phyloP scores from a whole-genome alignment of 2,888 invertebrate species.

The Thalpophila matura region DNA sequence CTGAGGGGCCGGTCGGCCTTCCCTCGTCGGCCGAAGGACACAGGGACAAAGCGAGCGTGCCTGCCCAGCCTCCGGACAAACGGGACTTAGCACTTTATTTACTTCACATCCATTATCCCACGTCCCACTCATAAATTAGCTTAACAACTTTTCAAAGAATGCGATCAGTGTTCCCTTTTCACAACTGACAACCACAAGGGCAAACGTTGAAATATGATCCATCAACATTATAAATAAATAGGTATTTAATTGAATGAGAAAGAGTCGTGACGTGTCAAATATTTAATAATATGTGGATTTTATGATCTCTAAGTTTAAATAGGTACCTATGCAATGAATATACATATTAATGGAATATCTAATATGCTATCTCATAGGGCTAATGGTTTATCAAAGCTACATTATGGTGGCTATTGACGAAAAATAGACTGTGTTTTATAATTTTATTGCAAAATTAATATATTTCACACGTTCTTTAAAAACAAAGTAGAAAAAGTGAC shows the following conservation, averaged over 20 bases:
- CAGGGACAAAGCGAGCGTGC: slow-evolving; percentile 78
- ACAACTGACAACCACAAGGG: slow-evolving; percentile 65
- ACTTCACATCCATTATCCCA: slow-evolving; percentile 68
- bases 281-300: background rate
- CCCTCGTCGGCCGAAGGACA: slow-evolving; percentile 78
- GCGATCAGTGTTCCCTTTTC: slow-evolving; percentile 75
- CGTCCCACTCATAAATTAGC: slow-evolving; percentile 77
- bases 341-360: too few species aligned
- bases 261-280: slow-evolving; percentile 1
- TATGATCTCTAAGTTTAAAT: background rate
- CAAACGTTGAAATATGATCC: slow-evolving; percentile 26
- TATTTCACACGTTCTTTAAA: slow-evolving; percentile 52
- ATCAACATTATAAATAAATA: slow-evolving; percentile 12
- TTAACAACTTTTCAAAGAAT: slow-evolving; percentile 75
- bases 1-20: slow-evolving; percentile 76
- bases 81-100: slow-evolving; percentile 76
- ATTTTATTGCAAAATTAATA: too few species aligned
- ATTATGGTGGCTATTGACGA: too few species aligned
- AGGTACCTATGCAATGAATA: too few species aligned
- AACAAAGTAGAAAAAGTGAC: slow-evolving; percentile 62
- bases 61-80: slow-evolving; percentile 73
- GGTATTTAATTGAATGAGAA: slow-evolving; percentile 27
- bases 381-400: background rate
- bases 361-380: too few species aligned
- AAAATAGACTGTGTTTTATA: too few species aligned